These are phyloP conservation scores for Harpagifer antarcticus DNA, from an alignment of 2,797 vertebrate species.

Conservation along the genomic window DNA sequence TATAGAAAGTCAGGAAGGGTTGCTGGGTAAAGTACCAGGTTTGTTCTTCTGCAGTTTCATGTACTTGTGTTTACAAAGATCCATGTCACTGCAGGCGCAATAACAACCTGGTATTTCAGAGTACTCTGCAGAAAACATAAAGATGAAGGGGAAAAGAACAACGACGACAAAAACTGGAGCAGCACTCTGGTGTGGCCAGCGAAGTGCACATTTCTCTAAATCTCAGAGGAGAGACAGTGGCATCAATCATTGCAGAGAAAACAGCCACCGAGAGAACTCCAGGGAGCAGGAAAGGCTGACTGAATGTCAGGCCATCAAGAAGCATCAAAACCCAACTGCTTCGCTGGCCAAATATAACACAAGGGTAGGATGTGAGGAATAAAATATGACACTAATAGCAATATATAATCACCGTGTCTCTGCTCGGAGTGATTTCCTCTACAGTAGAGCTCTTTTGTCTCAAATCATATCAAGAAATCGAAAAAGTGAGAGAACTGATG, in stretches of 20 bases:
- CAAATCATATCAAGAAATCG: neutral
- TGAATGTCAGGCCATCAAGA: constrained; percentile 30
- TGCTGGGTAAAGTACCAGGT: neutral
- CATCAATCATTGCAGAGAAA: constrained; percentile 64
- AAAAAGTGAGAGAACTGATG: neutral
- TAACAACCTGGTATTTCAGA: constrained; percentile 12
- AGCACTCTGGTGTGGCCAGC: constrained; percentile 7
- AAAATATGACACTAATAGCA: neutral
- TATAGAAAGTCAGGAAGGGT: neutral
- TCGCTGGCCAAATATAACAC: neutral
- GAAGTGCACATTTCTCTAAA: constrained; percentile 48
- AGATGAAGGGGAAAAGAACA: neutral
- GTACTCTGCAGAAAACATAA: constrained; percentile 2
- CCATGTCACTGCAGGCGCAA: constrained; percentile 15
- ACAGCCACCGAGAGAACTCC: constrained; percentile 47
- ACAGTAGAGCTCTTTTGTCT: neutral
- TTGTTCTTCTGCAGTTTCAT: neutral
- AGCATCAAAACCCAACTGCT: constrained; percentile 1
- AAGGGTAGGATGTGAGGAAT: neutral
- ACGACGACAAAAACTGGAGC: neutral
- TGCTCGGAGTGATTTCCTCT: neutral
- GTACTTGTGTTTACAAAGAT: neutral
- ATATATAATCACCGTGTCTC: neutral
- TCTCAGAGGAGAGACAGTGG: constrained; percentile 49
- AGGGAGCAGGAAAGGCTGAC: constrained; percentile 27